phyloP scores from a whole-genome alignment of 2,113 vertebrate genomes.

The Acrocephalus arundinaceus region DNA sequence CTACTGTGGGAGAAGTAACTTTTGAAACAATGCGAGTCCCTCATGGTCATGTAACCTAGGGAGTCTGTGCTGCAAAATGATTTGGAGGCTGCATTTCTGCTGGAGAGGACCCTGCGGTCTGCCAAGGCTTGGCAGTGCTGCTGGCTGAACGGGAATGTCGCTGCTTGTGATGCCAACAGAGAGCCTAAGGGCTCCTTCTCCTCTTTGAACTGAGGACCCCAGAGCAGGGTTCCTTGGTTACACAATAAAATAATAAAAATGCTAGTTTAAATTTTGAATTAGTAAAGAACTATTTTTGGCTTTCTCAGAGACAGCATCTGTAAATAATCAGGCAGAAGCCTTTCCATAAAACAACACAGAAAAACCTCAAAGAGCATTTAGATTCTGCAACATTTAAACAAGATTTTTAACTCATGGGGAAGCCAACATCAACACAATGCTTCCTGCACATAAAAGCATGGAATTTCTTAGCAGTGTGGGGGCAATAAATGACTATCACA shows the following conservation, averaged over 20 bases:
- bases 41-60: neutral
- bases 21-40: neutral
- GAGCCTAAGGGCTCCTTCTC: neutral
- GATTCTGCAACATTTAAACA: constrained; percentile 86
- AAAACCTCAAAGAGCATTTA: constrained; percentile 84
- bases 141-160: neutral
- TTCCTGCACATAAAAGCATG: constrained; percentile 90
- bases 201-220: constrained; percentile 21
- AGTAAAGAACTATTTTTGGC: constrained; percentile 76
- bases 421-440: constrained; percentile 91
- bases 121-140: neutral
- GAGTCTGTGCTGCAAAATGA: neutral
- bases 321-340: constrained; percentile 86
- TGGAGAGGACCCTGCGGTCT: neutral
- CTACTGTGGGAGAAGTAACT: constrained; percentile 9
- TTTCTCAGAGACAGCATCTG: constrained; percentile 79
- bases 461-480: constrained; percentile 84
- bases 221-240: constrained; percentile 43
- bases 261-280: constrained; percentile 67
- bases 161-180: neutral
- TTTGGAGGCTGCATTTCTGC: neutral
- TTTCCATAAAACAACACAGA: constrained; percentile 83
- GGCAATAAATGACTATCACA: constrained; percentile 82
- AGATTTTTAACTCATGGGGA: constrained; percentile 73
- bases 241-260: constrained; percentile 66